Percentiles rank a stretch among this genome's conserved stretches.
Evolutionary conservation across 2,113 vertebrate species (phyloP).

Genomic region (Etia nguti): DNA sequence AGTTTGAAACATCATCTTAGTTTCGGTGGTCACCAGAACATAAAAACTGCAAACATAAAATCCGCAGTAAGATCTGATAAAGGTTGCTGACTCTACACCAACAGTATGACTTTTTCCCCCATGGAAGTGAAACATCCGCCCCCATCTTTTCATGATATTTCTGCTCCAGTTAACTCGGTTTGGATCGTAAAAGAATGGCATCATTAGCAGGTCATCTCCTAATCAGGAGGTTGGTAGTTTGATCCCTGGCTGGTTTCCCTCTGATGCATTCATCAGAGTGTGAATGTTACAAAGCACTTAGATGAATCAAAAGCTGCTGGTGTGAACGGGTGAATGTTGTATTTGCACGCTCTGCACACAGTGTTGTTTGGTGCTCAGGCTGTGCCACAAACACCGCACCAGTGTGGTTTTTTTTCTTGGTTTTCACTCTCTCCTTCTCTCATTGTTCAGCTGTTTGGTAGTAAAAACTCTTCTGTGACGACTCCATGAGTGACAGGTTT

Average conservation of each 20-base stretch:
- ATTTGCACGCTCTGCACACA: neutral
- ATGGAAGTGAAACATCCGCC: neutral
- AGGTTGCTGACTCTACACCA: neutral
- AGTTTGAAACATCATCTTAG: neutral
- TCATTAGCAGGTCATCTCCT: rapidly evolving
- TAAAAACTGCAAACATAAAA: neutral
- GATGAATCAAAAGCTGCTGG: neutral
- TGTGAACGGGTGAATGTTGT: rapidly evolving
- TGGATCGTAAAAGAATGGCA: neutral
- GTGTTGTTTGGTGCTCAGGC: neutral
- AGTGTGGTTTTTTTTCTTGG: neutral
- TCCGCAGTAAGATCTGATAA: neutral
- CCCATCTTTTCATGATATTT: rapidly evolving
- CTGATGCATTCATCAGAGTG: too few relatives aligned
- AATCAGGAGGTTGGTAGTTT: neutral
- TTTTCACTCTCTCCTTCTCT: neutral
- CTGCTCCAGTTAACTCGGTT: neutral
- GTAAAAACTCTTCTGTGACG: neutral
- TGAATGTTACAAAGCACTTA: neutral
- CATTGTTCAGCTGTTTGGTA: rapidly evolving
- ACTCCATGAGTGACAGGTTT: neutral
- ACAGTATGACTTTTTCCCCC: neutral
- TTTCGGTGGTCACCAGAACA: rapidly evolving
- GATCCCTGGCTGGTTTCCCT: neutral
- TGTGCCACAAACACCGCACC: neutral